Evolutionary conservation across 2,797 vertebrate species (phyloP), one percentile per base, ranked within the genome.

Genomic region (Dallia pectoralis): DNA sequence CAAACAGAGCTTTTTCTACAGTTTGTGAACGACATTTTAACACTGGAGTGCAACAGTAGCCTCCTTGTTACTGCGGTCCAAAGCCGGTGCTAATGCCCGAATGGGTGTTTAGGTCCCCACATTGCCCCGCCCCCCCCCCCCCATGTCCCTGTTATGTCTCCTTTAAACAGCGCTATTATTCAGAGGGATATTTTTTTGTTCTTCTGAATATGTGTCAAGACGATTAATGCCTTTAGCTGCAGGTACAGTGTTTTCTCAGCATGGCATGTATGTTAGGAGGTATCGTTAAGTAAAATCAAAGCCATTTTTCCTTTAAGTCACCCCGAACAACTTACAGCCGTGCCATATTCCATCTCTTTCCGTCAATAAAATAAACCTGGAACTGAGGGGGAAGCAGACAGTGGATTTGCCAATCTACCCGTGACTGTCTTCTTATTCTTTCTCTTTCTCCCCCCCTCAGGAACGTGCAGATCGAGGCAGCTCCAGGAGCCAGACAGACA

Each of bases 31-130:
- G 0, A 14, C 27, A 1, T 66, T 33, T 40, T 12, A 7, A 66
- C n/a, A 8, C 15, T 36, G n/a, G 7, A 66, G 19, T 22, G 40
- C 8, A 12, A 22, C 25, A 68, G 61, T 63, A 30, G 44, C 47
- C 11, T 69, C 48, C 96, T 98, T 99, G 96, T 99, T 98, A 97
- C 97, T 94, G 90, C 91, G 94, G 89, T 92, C 86, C 89, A 91
- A 93, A 89, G 85, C 70, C 79, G 84, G 79, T 87, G 83, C 86
- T 87, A n/a, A 88, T 87, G 87, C 78, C 88, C 86, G 83, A 86
- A 84, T 78, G 30, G 22, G 69, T 22, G 32, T 16, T 67, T 73
- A 48, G 70, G 81, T 65, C 9, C 40, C 14, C 40, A 40, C 36
- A 40, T 40, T 40, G 79, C 71, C 77, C 80, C n/a, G n/a, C 86